phyloP scores from a whole-genome alignment of 2,797 vertebrate genomes.

The Eidolon dupreanum region DNA sequence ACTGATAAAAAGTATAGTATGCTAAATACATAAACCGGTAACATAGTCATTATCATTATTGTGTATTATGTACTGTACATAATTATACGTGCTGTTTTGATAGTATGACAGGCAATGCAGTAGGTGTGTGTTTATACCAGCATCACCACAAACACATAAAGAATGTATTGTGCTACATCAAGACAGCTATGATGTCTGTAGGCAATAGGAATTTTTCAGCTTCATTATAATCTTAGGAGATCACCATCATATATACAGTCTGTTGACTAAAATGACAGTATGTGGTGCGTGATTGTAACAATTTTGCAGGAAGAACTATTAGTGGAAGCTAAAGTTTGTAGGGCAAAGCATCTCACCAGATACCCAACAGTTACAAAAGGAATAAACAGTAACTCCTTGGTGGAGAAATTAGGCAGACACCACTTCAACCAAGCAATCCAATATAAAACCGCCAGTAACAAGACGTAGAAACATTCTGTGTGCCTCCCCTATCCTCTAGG shows the following conservation, averaged over 20 bases:
- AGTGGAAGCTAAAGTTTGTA: background rate
- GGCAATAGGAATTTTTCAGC: too few relatives aligned
- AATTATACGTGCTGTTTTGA: too few relatives aligned
- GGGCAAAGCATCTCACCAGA: background rate
- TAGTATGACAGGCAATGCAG: too few relatives aligned
- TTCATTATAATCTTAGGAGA: too few relatives aligned
- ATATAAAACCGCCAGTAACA: background rate
- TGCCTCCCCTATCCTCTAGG: background rate
- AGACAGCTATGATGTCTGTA: too few relatives aligned
- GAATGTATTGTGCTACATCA: background rate
- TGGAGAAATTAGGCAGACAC: background rate
- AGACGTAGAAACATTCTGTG: background rate
- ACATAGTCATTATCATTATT: background rate
- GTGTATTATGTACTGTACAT: background rate
- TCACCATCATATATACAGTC: too few relatives aligned
- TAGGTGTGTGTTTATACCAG: background rate
- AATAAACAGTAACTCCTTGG: background rate
- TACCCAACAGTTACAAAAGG: background rate
- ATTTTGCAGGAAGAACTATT: background rate
- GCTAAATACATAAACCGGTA: too few relatives aligned
- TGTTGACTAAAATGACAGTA: background rate
- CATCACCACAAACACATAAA: background rate
- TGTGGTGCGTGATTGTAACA: background rate
- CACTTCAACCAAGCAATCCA: background rate
- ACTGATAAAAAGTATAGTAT: too few relatives aligned